Evolutionary conservation across 2,113 vertebrate genomes (phyloP).

Genomic region (Eupsittula cactorum): DNA sequence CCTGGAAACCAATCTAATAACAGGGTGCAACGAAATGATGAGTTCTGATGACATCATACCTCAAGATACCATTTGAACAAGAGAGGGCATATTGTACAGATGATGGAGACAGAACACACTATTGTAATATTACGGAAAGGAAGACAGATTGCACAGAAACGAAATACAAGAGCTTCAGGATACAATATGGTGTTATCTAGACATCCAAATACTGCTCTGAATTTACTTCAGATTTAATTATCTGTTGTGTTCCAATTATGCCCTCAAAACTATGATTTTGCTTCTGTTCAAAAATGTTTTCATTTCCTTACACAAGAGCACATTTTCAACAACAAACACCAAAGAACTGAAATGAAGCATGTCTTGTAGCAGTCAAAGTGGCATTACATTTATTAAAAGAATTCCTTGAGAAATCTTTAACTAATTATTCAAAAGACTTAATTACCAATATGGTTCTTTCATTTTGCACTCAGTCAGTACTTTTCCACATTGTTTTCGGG

Average conservation of each 20-base stretch:
- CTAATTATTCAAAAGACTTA: conserved; percentile 6
- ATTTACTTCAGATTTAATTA: conserved; percentile 42
- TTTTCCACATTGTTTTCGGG: background rate
- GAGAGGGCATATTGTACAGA: conserved; percentile 22
- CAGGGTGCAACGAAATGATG: conserved; percentile 1
- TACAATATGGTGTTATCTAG: background rate
- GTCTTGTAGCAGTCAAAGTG: conserved; percentile 55
- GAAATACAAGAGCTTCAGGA: conserved; percentile 5
- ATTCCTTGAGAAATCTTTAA: background rate
- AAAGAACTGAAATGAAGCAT: conserved; percentile 64
- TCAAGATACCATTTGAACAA: conserved; percentile 7
- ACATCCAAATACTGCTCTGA: conserved; percentile 39
- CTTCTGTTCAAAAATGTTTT: conserved; percentile 58
- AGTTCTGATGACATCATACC: conserved; percentile 16
- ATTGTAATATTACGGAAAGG: background rate
- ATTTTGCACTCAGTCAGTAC: background rate
- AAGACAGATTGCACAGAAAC: conserved; percentile 54
- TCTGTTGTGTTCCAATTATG: background rate
- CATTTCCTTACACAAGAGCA: background rate
- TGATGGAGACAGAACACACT: background rate
- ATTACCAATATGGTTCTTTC: background rate
- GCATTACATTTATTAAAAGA: background rate
- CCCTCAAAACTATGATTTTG: conserved; percentile 19
- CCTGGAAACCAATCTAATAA: conserved; percentile 13
- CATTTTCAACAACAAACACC: conserved; percentile 22